Evolutionary conservation across 2,797 vertebrate genomes (phyloP).

Genomic region (Peromyscus nudipes): DNA sequence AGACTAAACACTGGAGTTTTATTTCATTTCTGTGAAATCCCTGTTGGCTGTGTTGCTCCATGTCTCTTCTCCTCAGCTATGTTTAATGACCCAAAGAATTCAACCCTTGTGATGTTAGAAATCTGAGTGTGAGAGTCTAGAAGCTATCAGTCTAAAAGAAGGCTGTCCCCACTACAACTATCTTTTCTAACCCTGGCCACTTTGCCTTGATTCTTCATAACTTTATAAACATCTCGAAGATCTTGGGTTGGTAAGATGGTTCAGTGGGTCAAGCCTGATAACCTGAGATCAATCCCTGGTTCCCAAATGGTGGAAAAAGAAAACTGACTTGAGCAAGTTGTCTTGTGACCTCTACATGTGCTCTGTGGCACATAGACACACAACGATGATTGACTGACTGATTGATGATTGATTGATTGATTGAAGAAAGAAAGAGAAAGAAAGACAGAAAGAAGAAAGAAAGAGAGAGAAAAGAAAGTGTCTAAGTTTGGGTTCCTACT

Average conservation of each 20-base stretch:
- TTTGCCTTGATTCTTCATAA: neutral
- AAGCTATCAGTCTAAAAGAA: neutral
- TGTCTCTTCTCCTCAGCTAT: neutral
- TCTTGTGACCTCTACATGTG: neutral
- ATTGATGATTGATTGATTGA: no score
- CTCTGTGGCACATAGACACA: neutral
- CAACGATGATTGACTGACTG: neutral
- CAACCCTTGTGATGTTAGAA: neutral
- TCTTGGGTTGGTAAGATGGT: neutral
- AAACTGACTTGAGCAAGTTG: neutral
- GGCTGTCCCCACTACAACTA: neutral
- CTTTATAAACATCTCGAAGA: neutral
- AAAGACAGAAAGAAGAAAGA: no score
- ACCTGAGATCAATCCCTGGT: neutral
- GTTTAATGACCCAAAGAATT: constrained; percentile 3
- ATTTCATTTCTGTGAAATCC: neutral
- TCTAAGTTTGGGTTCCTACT: neutral
- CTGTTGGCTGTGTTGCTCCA: neutral
- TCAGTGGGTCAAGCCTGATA: neutral
- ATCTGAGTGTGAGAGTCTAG: neutral
- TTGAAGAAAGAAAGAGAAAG: no score
- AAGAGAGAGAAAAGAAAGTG: neutral
- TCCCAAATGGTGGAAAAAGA: neutral
- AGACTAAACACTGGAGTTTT: neutral
- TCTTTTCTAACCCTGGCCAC: neutral